These are phyloP conservation scores for Proales similis DNA, from an alignment of 1,140 invertebrate genomes.

Conservation along the genomic window DNA sequence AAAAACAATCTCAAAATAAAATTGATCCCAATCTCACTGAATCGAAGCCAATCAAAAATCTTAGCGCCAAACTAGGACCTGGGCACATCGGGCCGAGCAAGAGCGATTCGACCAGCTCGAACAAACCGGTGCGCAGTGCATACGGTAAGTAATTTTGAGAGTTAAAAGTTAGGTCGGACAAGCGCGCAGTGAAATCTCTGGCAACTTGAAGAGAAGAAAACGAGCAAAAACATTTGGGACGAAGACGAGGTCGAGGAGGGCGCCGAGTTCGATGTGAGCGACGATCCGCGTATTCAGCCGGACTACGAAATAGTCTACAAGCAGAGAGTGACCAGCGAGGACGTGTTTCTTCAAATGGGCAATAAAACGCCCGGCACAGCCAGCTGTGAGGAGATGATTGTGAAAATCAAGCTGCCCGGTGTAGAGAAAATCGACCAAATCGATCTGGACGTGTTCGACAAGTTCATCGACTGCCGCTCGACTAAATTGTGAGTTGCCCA, in stretches of 20 bases:
- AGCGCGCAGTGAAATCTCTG: background rate
- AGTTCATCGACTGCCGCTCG: constrained; percentile 62
- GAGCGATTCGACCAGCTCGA: background rate
- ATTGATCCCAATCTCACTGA: background rate
- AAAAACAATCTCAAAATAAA: background rate
- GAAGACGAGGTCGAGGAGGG: constrained; percentile 54
- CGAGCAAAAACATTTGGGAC: constrained; percentile 58
- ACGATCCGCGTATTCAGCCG: constrained; percentile 63
- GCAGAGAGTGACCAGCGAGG: constrained; percentile 73
- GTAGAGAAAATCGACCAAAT: constrained; percentile 61
- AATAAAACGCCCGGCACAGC: constrained; percentile 70
- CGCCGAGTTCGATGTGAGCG: constrained; percentile 54
- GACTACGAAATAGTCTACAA: constrained; percentile 73
- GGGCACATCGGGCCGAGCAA: constrained; percentile 29
- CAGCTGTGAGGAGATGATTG: constrained; percentile 75
- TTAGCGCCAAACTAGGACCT: constrained; percentile 15
- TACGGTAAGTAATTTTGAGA: background rate
- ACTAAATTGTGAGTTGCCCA: constrained; percentile 56
- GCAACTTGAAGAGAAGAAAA: background rate
- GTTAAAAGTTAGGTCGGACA: background rate
- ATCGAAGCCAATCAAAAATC: constrained; percentile 25
- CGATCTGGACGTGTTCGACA: constrained; percentile 64
- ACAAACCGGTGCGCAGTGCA: background rate
- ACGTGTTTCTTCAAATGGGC: constrained; percentile 76
- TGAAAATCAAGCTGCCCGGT: constrained; percentile 65